phyloP scores from a whole-genome alignment of 2,797 vertebrate species.

The Poliocrania exsul region DNA sequence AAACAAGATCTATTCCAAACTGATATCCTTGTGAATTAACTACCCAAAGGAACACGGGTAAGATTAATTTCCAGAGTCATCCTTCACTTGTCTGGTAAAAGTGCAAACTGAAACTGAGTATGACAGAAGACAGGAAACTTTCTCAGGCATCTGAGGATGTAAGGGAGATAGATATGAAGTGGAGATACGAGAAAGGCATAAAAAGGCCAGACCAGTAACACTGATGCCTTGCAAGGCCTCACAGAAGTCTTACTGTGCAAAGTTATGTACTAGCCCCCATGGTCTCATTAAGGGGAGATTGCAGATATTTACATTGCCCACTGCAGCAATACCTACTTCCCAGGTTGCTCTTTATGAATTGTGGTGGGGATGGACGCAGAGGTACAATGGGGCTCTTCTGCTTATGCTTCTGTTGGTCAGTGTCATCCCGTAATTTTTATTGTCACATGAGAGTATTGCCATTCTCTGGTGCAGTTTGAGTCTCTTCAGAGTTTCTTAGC shows the following conservation, averaged over 20 bases:
- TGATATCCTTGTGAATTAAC: neutral
- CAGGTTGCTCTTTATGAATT: neutral
- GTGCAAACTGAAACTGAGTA: neutral
- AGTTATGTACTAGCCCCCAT: neutral
- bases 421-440: neutral
- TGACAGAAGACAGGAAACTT: neutral
- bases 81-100: neutral
- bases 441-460: neutral
- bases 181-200: neutral
- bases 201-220: neutral
- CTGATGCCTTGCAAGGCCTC: neutral
- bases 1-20: neutral
- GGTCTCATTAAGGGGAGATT: neutral
- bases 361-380: neutral
- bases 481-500: neutral
- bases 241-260: neutral
- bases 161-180: neutral
- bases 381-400: neutral
- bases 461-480: neutral
- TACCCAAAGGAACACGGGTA: neutral
- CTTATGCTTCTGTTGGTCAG: neutral
- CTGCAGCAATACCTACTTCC: neutral
- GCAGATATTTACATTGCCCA: neutral
- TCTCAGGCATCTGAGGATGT: neutral
- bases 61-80: neutral